phyloP scores from a whole-genome alignment of 2,888 invertebrate species.

The Oegoconia quadripuncta region DNA sequence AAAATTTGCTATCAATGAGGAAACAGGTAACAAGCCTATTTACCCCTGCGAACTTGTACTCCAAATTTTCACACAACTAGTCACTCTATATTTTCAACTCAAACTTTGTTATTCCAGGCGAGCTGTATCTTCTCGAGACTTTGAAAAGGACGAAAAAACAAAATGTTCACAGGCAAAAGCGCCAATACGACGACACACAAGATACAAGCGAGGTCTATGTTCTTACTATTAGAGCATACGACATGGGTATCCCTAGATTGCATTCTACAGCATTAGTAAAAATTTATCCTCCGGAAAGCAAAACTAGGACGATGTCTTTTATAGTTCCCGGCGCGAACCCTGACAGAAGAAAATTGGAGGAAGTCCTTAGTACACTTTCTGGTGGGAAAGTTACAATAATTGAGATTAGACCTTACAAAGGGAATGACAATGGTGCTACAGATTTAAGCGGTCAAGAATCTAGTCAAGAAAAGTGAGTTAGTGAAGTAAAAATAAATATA shows the following conservation, averaged over 20 bases:
- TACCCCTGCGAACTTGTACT: too few relatives aligned
- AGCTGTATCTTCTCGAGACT: slow-evolving; percentile 81
- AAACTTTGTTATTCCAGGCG: slow-evolving; percentile 69
- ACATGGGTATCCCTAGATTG: slow-evolving; percentile 89
- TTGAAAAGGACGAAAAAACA: slow-evolving; percentile 64
- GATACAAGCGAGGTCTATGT: slow-evolving; percentile 78
- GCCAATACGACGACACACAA: slow-evolving; percentile 63
- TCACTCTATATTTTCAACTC: too few relatives aligned
- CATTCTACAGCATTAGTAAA: slow-evolving; percentile 86
- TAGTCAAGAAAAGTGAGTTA: slow-evolving; percentile 79
- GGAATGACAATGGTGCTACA: slow-evolving; percentile 75
- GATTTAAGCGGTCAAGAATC: slow-evolving; percentile 70
- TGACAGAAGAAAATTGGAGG: slow-evolving; percentile 85
- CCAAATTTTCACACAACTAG: too few relatives aligned
- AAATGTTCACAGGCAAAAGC: slow-evolving; percentile 64
- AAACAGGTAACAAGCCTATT: slow-evolving; percentile 77
- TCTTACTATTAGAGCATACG: slow-evolving; percentile 89
- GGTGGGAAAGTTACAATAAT: slow-evolving; percentile 89
- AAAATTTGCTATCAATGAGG: slow-evolving; percentile 86
- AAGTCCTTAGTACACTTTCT: slow-evolving; percentile 86
- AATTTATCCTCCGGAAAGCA: slow-evolving; percentile 87
- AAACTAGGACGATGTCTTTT: slow-evolving; percentile 88
- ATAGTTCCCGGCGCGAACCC: slow-evolving; percentile 88
- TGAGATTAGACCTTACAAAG: slow-evolving; percentile 84
- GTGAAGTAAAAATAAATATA: too few relatives aligned